Base-by-base conservation (phyloP, 2,888 invertebrate genomes). In the Dryomyza anilis region DNA sequence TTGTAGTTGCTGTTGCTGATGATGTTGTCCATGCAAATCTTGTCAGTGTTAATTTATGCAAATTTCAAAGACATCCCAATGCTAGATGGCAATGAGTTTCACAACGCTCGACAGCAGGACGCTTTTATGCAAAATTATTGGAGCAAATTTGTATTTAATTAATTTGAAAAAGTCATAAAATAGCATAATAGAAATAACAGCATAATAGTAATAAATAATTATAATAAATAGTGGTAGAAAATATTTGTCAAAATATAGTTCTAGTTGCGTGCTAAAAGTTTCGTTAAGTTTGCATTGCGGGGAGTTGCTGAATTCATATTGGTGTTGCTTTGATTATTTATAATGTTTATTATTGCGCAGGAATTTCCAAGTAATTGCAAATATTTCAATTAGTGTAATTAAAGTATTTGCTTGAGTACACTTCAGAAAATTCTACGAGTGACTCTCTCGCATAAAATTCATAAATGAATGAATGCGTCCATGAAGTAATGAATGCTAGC, bases 81-180 rank as follows among this genome's bases (percentile, higher is more conserved):
- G n/a, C 25, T n/a, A 12, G 21, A n/a, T 6, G 10, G n/a, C 36
- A 23, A 39, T 25, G 6, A 56, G 14, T 23, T 39, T 16, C n/a
- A 56, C 12, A 39, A n/a, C 19, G n/a, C n/a, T n/a, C n/a, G n/a
- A n/a, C n/a, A n/a, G n/a, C n/a, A n/a, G n/a, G n/a, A n/a, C n/a
- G n/a, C 39, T 56, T 56, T 25, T 56, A 43, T 56, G 23, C 21
- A 56, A 56, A 56, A 25, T 56, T 39, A 43, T 56, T 56, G 43
- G 56, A 56, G 56, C 56, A 25, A 23, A 56, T 56, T 56, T 25
- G 39, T 30, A 29, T 30, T 30, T 19, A 43, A 43, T 53, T 53
- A 29, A 53, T 16, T 53, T 10, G 29, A n/a, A 19, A 12, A 53
- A 43, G n/a, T n/a, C n/a, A n/a, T n/a, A n/a, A n/a, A n/a, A n/a